phyloP scores from a whole-genome alignment of 2,113 vertebrate genomes.

The Mirounga angustirostris region DNA sequence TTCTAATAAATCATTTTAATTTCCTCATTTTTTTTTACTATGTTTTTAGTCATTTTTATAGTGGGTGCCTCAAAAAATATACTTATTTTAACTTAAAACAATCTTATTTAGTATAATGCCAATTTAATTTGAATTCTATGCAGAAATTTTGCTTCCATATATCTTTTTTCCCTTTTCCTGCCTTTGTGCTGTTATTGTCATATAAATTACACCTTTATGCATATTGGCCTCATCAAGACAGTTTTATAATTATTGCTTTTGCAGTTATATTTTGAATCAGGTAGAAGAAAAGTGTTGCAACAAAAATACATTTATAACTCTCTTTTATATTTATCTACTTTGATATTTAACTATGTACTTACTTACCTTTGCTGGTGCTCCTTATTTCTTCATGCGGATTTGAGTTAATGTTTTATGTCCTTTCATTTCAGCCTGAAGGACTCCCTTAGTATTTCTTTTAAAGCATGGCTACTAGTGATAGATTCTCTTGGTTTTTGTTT shows the following conservation, averaged over 20 bases:
- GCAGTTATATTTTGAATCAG: neutral
- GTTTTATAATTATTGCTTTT: neutral
- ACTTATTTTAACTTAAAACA: neutral
- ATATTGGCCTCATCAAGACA: neutral
- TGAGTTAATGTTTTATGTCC: neutral
- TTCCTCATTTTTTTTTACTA: neutral
- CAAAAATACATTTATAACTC: neutral
- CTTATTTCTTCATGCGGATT: neutral
- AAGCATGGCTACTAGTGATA: neutral
- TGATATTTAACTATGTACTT: neutral
- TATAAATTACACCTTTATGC: neutral
- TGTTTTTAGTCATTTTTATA: conserved; percentile 7
- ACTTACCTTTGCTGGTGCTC: neutral
- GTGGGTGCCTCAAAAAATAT: neutral
- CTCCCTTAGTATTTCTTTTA: neutral
- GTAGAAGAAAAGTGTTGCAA: neutral
- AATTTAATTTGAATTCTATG: neutral
- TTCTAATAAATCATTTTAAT: neutral
- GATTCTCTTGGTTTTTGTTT: neutral
- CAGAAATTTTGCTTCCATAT: neutral
- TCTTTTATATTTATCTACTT: neutral
- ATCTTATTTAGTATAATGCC: neutral
- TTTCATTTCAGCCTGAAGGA: neutral
- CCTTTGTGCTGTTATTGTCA: neutral
- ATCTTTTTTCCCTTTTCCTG: neutral